These are phyloP conservation scores for Scyliorhinus canicula DNA, from an alignment of 2,797 vertebrate genomes.

Conservation along the genomic window DNA sequence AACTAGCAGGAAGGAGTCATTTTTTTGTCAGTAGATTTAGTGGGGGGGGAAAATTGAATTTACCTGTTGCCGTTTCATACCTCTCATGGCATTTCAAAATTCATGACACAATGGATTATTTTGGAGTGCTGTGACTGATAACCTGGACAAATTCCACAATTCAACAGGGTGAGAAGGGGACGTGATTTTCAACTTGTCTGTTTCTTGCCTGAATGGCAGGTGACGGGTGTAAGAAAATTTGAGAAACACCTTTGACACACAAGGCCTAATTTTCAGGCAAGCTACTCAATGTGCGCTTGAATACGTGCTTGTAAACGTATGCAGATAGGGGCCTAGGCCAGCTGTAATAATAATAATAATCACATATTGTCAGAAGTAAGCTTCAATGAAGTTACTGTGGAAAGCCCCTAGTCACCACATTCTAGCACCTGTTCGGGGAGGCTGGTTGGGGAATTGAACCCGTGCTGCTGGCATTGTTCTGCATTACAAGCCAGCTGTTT, in stretches of 20 bases:
- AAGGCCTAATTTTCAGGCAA: neutral
- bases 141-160: neutral
- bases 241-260: neutral
- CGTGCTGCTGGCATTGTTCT: too few species aligned
- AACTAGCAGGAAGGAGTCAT: neutral
- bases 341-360: too few species aligned
- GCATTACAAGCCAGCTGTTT: too few species aligned
- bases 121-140: neutral
- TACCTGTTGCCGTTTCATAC: neutral
- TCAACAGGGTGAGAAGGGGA: neutral
- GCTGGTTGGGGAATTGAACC: too few species aligned
- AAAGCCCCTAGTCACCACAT: too few species aligned
- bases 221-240: neutral
- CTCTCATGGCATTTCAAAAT: neutral
- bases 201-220: neutral
- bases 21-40: neutral
- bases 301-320: neutral
- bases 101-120: neutral
- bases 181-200: neutral
- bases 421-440: too few species aligned
- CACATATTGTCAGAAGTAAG: too few species aligned
- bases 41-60: neutral
- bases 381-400: too few species aligned
- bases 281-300: neutral
- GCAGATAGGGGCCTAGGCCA: neutral